Evolutionary conservation across 1,140 invertebrate species (phyloP).

Genomic region (Drosophila baimaii): DNA sequence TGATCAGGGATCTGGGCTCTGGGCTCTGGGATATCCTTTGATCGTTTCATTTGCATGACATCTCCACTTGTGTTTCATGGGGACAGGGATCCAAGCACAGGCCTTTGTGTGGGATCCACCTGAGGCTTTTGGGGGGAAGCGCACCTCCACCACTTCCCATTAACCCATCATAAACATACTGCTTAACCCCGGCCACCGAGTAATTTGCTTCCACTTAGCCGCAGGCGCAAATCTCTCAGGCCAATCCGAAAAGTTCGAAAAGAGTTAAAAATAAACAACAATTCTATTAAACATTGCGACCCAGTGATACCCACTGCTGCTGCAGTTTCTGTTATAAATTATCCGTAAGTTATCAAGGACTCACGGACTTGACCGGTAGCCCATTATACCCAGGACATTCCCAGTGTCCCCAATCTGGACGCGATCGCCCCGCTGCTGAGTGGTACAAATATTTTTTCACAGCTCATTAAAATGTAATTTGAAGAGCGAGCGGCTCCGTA

Average conservation of each 20-base stretch:
- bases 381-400: background rate
- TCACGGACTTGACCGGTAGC: too few relatives aligned
- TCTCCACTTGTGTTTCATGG: conserved; percentile 22
- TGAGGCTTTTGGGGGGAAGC: conserved; percentile 2
- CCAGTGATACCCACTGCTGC: background rate
- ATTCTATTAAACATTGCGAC: background rate
- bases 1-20: background rate
- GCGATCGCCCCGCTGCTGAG: background rate
- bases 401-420: background rate
- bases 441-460: conserved; percentile 78
- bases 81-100: conserved; percentile 24
- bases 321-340: background rate
- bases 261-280: background rate
- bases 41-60: conserved; percentile 69
- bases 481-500: conserved; percentile 69
- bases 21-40: conserved; percentile 10
- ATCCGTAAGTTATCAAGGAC: background rate
- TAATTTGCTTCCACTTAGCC: conserved; percentile 65
- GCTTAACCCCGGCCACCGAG: background rate
- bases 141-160: conserved; percentile 4
- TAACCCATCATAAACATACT: conserved; percentile 14
- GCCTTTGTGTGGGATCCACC: conserved; percentile 26
- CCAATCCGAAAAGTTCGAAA: conserved; percentile 11
- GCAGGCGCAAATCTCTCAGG: conserved; percentile 29
- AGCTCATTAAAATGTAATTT: conserved; percentile 83